phyloP scores from a whole-genome alignment of 1,140 invertebrate genomes.

The Araneus ventricosus region DNA sequence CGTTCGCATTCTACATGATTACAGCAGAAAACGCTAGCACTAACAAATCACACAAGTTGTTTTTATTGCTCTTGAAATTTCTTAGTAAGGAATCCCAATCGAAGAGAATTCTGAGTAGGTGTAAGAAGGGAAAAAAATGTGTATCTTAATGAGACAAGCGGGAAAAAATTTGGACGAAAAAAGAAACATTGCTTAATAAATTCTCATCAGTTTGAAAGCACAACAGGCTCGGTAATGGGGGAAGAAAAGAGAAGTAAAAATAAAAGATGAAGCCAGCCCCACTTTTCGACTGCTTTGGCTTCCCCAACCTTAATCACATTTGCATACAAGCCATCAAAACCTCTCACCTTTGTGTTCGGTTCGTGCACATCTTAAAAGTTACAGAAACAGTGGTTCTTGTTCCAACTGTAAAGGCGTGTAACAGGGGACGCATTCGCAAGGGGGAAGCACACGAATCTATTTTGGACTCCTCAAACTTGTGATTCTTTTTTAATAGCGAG shows the following conservation, averaged over 20 bases:
- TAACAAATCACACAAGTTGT: too few species aligned
- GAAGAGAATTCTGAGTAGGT: background rate
- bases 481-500: background rate
- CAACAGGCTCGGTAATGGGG: background rate
- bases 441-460: slow-evolving; percentile 9
- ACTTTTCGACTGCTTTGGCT: background rate
- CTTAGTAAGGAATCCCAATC: background rate
- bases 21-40: too few species aligned
- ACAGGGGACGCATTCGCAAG: background rate
- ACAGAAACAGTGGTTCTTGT: background rate
- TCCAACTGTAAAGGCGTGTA: background rate
- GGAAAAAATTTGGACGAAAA: background rate
- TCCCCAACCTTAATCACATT: background rate
- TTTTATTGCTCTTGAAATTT: background rate
- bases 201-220: slow-evolving; percentile 15
- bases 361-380: background rate
- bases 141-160: background rate
- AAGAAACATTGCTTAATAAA: background rate
- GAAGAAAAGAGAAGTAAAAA: background rate
- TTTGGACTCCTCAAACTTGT: background rate
- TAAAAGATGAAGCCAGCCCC: background rate
- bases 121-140: background rate
- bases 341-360: slow-evolving; percentile 1
- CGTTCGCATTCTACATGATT: too few species aligned
- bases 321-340: background rate